Conservation (phyloP, 2,888 invertebrate genomes). For the Asteroscopus sphinx region DNA sequence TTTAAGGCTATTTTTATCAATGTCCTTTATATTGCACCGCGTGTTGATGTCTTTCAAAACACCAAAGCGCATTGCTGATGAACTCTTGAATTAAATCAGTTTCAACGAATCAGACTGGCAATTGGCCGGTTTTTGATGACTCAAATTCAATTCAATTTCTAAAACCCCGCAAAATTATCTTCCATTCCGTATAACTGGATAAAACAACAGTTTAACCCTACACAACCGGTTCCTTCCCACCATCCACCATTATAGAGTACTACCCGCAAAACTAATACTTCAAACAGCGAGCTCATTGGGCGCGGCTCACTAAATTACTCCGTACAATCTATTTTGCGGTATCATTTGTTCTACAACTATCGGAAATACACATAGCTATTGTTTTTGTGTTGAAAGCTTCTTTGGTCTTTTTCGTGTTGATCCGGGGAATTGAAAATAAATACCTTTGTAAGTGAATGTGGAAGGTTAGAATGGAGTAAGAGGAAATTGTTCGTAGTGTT, state of each 20-base stretch:
- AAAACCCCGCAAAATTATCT: neutral
- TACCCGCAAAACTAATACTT: constrained; percentile 39
- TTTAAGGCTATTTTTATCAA: no score
- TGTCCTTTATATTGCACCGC: no score
- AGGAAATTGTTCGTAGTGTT: constrained; percentile 6
- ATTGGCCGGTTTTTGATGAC: no score
- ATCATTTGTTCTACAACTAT: constrained; percentile 42
- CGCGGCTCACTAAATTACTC: constrained; percentile 47
- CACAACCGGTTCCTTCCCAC: constrained; percentile 17
- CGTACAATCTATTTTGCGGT: constrained; percentile 45
- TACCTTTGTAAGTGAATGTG: constrained; percentile 20
- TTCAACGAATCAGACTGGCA: no score
- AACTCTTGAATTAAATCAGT: no score
- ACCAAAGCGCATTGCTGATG: no score
- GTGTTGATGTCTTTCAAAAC: no score
- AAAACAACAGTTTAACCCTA: constrained; percentile 20
- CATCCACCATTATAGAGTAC: constrained; percentile 31
- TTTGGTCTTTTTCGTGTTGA: constrained; percentile 30
- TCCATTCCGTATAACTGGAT: neutral
- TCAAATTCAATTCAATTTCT: constrained; percentile 8
- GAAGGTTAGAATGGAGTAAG: neutral
- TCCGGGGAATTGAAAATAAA: constrained; percentile 37
- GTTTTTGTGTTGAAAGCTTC: constrained; percentile 30
- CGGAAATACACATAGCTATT: constrained; percentile 26
- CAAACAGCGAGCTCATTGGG: constrained; percentile 39